These are phyloP conservation scores for Calyptommatus sinebrachiatus DNA, from an alignment of 2,113 vertebrate genomes.

Conservation along the genomic window DNA sequence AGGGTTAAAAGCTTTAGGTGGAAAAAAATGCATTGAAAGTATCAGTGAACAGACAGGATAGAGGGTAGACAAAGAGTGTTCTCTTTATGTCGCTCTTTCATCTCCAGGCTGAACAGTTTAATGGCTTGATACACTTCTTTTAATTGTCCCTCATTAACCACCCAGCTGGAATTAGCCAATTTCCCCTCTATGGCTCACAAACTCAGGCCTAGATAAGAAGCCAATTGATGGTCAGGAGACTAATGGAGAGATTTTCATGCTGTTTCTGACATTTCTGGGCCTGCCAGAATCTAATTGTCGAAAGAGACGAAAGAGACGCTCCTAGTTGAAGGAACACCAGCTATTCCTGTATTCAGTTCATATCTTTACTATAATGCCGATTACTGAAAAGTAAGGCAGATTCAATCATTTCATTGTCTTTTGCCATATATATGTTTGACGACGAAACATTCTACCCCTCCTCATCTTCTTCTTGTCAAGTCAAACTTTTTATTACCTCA, in stretches of 20 bases:
- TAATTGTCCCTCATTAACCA: background rate
- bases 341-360: background rate
- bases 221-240: background rate
- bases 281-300: slow-evolving; percentile 9
- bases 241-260: slow-evolving; percentile 5
- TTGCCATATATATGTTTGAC: background rate
- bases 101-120: background rate
- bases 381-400: background rate
- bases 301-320: slow-evolving; percentile 3
- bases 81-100: background rate
- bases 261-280: background rate
- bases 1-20: background rate
- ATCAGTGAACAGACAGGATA: slow-evolving; percentile 5
- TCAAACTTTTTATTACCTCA: background rate
- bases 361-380: background rate
- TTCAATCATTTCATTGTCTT: background rate
- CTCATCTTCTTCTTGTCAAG: background rate
- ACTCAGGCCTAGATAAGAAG: background rate
- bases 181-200: background rate
- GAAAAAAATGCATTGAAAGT: background rate
- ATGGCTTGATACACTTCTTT: background rate
- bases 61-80: background rate
- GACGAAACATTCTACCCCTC: background rate
- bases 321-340: background rate
- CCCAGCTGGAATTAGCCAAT: rapidly evolving